A percentile compares a stretch with the other conserved stretches of the same genome.
phyloP scores from a whole-genome alignment of 2,888 invertebrate species.

The Phytoseiulus persimilis region DNA sequence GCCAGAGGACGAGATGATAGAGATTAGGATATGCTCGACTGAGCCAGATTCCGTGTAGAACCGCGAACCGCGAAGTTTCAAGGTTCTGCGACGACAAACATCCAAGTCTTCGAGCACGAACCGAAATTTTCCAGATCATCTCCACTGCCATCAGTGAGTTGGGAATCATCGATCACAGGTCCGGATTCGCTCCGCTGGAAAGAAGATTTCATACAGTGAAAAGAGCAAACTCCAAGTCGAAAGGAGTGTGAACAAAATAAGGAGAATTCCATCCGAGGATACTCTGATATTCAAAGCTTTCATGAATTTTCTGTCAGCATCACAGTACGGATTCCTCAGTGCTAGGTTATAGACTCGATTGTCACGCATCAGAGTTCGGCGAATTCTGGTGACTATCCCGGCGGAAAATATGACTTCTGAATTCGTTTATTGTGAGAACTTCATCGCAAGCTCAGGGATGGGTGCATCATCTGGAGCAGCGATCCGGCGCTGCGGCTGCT shows the following conservation, averaged over 20 bases:
- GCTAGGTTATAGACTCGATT: too few species aligned
- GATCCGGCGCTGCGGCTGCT: background rate
- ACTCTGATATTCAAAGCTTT: too few species aligned
- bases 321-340: too few species aligned
- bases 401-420: background rate
- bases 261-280: background rate
- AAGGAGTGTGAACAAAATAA: background rate
- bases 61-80: too few species aligned
- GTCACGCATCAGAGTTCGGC: background rate
- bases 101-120: background rate
- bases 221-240: background rate
- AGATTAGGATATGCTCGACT: too few species aligned
- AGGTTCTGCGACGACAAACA: too few species aligned
- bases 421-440: background rate
- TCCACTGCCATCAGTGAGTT: conserved; percentile 35
- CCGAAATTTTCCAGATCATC: conserved; percentile 26
- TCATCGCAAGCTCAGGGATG: background rate
- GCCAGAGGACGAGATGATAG: too few species aligned
- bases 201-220: too few species aligned
- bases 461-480: background rate
- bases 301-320: too few species aligned
- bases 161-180: conserved; percentile 11
- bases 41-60: too few species aligned
- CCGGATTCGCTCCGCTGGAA: conserved; percentile 15
- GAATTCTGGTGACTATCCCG: background rate